Evolutionary conservation across 30 jellyfish, hydroid and myxozoan genomes (phyloP).

Genomic region (Pseudorhiza aurosa): DNA sequence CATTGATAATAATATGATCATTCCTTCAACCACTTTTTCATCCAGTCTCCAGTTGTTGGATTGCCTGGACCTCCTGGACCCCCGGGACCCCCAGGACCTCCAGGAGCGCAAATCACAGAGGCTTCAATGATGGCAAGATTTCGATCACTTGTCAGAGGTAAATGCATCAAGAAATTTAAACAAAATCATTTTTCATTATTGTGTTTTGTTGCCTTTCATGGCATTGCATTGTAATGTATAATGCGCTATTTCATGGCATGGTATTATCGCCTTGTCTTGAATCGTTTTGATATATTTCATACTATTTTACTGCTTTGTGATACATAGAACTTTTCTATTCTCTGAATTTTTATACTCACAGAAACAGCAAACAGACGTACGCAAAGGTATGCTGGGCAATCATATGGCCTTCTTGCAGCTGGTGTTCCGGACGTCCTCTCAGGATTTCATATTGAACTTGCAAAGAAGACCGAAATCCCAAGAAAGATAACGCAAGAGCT

Average conservation of each 20-base stretch:
- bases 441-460: conserved; percentile 79
- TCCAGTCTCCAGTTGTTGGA: conserved; percentile 77
- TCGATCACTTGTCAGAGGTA: conserved; percentile 85
- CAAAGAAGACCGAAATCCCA: conserved; percentile 64
- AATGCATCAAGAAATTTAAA: no score
- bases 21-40: no score
- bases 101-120: conserved; percentile 84
- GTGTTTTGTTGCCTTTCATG: no score
- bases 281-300: no score
- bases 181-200: no score
- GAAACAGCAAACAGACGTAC: conserved; percentile 82
- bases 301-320: no score
- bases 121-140: conserved; percentile 95
- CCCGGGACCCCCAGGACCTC: conserved; percentile 95
- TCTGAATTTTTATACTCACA: neutral
- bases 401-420: conserved; percentile 87
- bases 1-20: no score
- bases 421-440: conserved; percentile 96
- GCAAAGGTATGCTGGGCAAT: conserved; percentile 80
- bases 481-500: conserved; percentile 61
- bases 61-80: conserved; percentile 98
- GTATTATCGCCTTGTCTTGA: no score
- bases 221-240: no score
- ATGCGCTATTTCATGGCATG: no score
- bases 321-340: neutral